Conservation (phyloP, 2,888 invertebrate species). For the Charanyca ferruginea region DNA sequence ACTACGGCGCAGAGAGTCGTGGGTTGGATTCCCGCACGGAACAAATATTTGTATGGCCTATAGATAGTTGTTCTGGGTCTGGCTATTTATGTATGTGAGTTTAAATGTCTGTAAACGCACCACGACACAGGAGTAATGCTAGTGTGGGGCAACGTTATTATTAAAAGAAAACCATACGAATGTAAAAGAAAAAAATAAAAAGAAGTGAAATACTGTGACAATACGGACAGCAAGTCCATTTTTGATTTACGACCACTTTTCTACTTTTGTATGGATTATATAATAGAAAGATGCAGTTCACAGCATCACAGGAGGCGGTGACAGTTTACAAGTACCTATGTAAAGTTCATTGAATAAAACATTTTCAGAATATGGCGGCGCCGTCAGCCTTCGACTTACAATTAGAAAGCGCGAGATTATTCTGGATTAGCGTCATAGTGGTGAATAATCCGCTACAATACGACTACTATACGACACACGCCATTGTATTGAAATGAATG, state of each 20-base stretch:
- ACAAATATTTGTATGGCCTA: too few species aligned
- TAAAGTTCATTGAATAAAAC: conserved; percentile 64
- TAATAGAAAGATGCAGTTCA: background rate
- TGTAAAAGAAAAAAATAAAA: background rate
- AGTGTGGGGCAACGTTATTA: too few species aligned
- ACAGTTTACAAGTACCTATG: conserved; percentile 51
- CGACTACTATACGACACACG: conserved; percentile 32
- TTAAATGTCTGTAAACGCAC: too few species aligned
- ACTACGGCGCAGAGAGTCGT: too few species aligned
- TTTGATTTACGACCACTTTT: background rate
- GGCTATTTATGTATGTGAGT: too few species aligned
- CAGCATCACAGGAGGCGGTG: conserved; percentile 16
- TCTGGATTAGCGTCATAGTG: conserved; percentile 58
- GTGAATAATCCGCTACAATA: conserved; percentile 54
- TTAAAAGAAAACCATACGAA: too few species aligned
- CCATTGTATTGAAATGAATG: conserved; percentile 64
- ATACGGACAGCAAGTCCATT: background rate
- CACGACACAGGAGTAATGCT: too few species aligned
- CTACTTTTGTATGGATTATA: background rate
- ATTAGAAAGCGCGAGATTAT: conserved; percentile 58
- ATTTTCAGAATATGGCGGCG: conserved; percentile 46
- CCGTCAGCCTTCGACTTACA: conserved; percentile 44
- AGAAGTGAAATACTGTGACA: background rate
- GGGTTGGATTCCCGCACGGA: too few species aligned
- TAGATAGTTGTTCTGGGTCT: too few species aligned